Percentiles rank a stretch among this genome's conserved stretches.
Evolutionary conservation across 2,797 vertebrate genomes (phyloP).

Genomic region (Trichosurus vulpecula): DNA sequence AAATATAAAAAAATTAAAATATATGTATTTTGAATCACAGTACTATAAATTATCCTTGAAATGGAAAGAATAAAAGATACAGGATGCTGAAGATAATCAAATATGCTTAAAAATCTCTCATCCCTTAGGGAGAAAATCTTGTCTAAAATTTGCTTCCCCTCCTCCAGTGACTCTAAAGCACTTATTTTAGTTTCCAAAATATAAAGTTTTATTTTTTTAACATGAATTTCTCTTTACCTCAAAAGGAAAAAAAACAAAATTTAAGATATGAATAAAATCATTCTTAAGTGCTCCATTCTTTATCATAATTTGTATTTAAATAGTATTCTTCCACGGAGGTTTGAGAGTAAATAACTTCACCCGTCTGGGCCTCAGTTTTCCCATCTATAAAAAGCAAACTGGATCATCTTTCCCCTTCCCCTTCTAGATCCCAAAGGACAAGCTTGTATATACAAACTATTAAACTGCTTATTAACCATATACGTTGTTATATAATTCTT

Average conservation of each 20-base stretch:
- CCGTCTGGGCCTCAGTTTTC: too few species aligned
- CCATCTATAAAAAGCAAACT: too few species aligned
- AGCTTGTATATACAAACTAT: neutral
- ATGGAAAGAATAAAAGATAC: neutral
- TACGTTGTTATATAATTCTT: neutral
- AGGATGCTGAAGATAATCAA: neutral
- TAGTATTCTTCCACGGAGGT: neutral
- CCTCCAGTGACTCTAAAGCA: neutral
- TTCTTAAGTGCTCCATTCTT: neutral
- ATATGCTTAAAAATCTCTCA: neutral
- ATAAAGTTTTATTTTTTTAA: neutral
- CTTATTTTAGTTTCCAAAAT: conserved; percentile 48
- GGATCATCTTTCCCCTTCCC: too few species aligned
- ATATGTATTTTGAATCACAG: neutral
- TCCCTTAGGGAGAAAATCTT: neutral
- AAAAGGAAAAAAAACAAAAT: neutral
- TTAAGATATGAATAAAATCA: neutral
- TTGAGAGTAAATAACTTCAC: neutral
- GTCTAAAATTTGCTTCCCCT: conserved; percentile 6
- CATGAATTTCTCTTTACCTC: neutral
- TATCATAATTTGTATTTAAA: neutral
- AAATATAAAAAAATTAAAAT: conserved; percentile 12
- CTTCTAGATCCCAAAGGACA: neutral
- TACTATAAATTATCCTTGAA: conserved; percentile 36
- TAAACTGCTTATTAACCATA: neutral